Evolutionary conservation across 2,888 invertebrate genomes (phyloP).

Genomic region (Pyrochroa serraticornis): DNA sequence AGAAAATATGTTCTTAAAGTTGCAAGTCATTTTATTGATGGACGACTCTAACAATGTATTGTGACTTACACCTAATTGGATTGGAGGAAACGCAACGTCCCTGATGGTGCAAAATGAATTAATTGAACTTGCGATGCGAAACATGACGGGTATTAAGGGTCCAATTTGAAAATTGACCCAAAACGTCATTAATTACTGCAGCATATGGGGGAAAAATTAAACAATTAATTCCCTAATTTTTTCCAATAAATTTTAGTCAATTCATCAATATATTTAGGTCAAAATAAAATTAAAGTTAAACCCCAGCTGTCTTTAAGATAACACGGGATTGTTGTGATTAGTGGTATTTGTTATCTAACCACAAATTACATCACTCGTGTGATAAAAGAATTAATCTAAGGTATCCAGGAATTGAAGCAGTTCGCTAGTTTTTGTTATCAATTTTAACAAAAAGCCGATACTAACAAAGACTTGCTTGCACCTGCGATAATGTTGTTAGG

Average conservation of each 20-base stretch:
- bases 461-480: too few species aligned
- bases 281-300: slow-evolving; percentile 16
- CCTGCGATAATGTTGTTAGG: too few species aligned
- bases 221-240: slow-evolving; percentile 2
- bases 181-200: slow-evolving; percentile 51
- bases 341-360: slow-evolving; percentile 21
- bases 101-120: slow-evolving; percentile 50
- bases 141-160: slow-evolving; percentile 45
- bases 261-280: slow-evolving; percentile 8
- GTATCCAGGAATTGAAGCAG: slow-evolving; percentile 11
- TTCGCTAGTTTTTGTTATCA: neutral
- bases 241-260: too few species aligned
- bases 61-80: slow-evolving; percentile 57
- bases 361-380: slow-evolving; percentile 20
- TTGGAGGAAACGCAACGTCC: slow-evolving; percentile 47
- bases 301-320: slow-evolving; percentile 13
- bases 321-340: slow-evolving; percentile 22
- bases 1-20: slow-evolving; percentile 50
- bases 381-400: slow-evolving; percentile 12
- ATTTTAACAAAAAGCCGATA: too few species aligned
- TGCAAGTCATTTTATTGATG: slow-evolving; percentile 53
- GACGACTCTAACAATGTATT: slow-evolving; percentile 50
- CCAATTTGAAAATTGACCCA: slow-evolving; percentile 52
- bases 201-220: slow-evolving; percentile 20
- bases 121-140: slow-evolving; percentile 50